A percentile compares a stretch with the other conserved stretches of the same genome.
Conservation (phyloP, 2,113 vertebrate species). For the Bos taurus region ARS-UCD2.0 NC_037349.1:24356001-24356500, state of each 20-base stretch:
- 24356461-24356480: not conserved
- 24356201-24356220: too few relatives aligned
- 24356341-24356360: not conserved
- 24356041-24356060: not conserved
- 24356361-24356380: not conserved
- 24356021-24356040: not conserved
- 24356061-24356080: not conserved
- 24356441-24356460: not conserved
- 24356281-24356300: not conserved
- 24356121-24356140: not conserved
- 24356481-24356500: not conserved
- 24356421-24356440: not conserved
- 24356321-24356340: not conserved
- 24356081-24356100: not conserved
- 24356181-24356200: rapidly evolving
- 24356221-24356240: not conserved
- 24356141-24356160: too few relatives aligned
- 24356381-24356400: not conserved
- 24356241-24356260: not conserved
- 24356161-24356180: not conserved
- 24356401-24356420: not conserved
- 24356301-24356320: not conserved
- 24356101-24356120: not conserved
- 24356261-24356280: not conserved
- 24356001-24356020: not conserved